Percentiles rank a stretch among this genome's conserved stretches.
Evolutionary conservation across 2,797 vertebrate species (phyloP).

Genomic region (Molossus molossus): DNA sequence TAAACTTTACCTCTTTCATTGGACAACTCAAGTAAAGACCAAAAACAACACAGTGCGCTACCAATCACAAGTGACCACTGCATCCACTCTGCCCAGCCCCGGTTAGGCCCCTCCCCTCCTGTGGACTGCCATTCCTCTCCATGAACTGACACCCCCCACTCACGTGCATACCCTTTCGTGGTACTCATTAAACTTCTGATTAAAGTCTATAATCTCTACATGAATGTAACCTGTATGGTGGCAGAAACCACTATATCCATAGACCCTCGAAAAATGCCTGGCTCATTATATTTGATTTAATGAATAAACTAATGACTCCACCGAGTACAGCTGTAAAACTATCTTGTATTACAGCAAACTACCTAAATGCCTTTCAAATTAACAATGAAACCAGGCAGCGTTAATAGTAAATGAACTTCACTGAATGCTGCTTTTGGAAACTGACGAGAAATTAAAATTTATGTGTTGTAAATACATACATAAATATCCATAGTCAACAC

Average conservation of each 20-base stretch:
- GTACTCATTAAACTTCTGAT: not conserved
- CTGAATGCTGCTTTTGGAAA: not conserved
- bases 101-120: not conserved
- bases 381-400: not conserved
- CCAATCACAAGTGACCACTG: not conserved
- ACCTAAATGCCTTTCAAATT: not conserved
- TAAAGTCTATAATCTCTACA: not conserved
- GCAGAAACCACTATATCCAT: not conserved
- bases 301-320: not conserved
- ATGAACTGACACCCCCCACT: rapidly evolving
- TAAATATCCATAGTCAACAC: not conserved
- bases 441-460: constrained; percentile 16
- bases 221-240: not conserved
- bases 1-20: constrained; percentile 26
- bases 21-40: constrained; percentile 42
- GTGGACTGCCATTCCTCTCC: not conserved
- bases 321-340: not conserved
- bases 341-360: not conserved
- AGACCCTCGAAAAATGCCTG: not conserved
- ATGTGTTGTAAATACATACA: not conserved
- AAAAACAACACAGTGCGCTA: not conserved
- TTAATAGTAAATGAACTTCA: not conserved
- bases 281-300: not conserved
- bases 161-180: not conserved
- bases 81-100: not conserved